Base-by-base conservation (phyloP, 2,797 vertebrate genomes). In the Pachyuromys duprasi region DNA sequence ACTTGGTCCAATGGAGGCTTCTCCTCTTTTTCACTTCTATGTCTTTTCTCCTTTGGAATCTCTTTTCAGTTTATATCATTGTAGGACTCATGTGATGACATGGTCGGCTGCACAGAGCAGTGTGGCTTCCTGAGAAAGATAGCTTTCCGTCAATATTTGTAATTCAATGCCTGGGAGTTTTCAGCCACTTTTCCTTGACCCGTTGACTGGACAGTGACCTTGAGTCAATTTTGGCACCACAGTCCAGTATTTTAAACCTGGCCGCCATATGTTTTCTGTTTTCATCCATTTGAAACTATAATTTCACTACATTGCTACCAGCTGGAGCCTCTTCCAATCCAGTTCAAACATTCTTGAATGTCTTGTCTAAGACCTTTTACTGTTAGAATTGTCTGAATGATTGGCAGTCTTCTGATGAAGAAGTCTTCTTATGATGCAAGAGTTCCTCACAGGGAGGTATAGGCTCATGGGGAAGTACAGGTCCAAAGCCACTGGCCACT, bases 231-330 rank as follows among this genome's bases (percentile, higher is more conserved):
- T 99, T 99, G 11, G 99, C 99, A 18, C 99, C 99, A 0, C 98
- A 99, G 86, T 99, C 99, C 28, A 99, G 99, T 0, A 99, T 99
- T 97, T 99, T 99, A 97, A 99, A 99, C 26, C 98, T 98, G 70
- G 99, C 99, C 0, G 99, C 98, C 28, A 99, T 93, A 14, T 99
- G 99, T 98, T 97, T 99, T 80, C 99, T 99, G 11, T 98, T 94
- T 55, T 99, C 98, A 0, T 99, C 98, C 72, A 99, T 99, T 93
- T 99, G 97, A 91, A 99, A 99, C 99, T 99, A 93, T 92, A 97
- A 62, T 86, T 96, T 95, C 14, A 91, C 95, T 79, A 75, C 42
- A 60, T 91, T 67, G 70, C 24, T 75, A 84, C 60, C 60, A 91
- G 20, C 31, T 91, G 31, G 33, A 57, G 39, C 15, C 11, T 67